These are phyloP conservation scores for Lycocerus yunnanus DNA, from an alignment of 2,888 invertebrate genomes.

Conservation along the genomic window DNA sequence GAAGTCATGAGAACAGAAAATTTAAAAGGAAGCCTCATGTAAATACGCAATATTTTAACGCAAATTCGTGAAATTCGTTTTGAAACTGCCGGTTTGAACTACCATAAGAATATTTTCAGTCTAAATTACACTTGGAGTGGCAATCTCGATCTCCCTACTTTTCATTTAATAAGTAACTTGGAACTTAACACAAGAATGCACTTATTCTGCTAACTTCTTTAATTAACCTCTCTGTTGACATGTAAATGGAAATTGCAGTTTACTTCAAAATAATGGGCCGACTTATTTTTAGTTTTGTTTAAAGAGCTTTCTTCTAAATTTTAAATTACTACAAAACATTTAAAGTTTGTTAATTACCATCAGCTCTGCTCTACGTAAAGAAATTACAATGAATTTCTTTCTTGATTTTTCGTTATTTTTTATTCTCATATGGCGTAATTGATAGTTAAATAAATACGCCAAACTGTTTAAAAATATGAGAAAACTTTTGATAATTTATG, in stretches of 20 bases:
- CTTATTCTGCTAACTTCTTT: slow-evolving; percentile 33
- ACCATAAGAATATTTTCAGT: slow-evolving; percentile 22
- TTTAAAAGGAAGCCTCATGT: slow-evolving; percentile 16
- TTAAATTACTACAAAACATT: slow-evolving; percentile 21
- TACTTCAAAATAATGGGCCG: slow-evolving; percentile 28
- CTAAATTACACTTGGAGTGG: slow-evolving; percentile 25
- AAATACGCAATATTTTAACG: slow-evolving; percentile 20
- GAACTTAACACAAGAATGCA: slow-evolving; percentile 32
- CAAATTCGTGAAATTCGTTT: slow-evolving; percentile 17
- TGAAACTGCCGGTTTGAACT: slow-evolving; percentile 14
- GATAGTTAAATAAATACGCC: neutral
- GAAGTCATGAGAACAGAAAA: slow-evolving; percentile 18
- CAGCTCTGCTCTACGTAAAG: neutral
- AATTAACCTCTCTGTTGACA: slow-evolving; percentile 31
- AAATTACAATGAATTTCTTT: neutral
- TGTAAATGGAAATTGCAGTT: slow-evolving; percentile 33
- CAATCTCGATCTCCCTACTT: slow-evolving; percentile 28
- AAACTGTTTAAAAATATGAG: neutral
- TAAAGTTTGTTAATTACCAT: slow-evolving; percentile 25
- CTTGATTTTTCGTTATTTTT: neutral
- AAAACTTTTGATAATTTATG: neutral
- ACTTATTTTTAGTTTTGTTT: slow-evolving; percentile 26
- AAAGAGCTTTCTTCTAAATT: slow-evolving; percentile 23
- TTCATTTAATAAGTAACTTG: slow-evolving; percentile 27
- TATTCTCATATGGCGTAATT: neutral